Evolutionary conservation across 2,113 vertebrate genomes (phyloP).

Genomic region (Brachypteracias leptosomus): DNA sequence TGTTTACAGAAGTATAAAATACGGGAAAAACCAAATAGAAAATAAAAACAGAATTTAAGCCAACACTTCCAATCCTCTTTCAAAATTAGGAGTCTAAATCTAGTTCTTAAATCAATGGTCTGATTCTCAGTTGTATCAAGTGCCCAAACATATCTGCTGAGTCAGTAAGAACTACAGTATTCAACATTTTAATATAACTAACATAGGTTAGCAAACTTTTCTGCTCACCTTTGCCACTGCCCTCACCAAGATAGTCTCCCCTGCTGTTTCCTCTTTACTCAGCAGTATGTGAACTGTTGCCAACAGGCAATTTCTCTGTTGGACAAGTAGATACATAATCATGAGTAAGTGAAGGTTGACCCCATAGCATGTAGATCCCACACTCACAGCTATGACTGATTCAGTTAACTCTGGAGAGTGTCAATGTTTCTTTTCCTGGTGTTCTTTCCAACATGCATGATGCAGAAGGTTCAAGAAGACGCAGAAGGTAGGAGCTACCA

Average conservation of each 20-base stretch:
- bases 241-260: neutral
- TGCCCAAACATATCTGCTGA: neutral
- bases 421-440: neutral
- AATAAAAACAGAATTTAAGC: neutral
- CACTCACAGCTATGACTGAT: neutral
- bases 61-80: neutral
- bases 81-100: neutral
- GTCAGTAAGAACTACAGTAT: neutral
- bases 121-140: neutral
- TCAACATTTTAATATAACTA: neutral
- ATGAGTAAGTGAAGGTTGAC: neutral
- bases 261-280: neutral
- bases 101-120: neutral
- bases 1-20: neutral
- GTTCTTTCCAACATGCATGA: neutral
- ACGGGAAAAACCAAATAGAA: neutral
- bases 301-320: neutral
- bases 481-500: neutral
- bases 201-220: neutral
- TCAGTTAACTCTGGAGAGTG: neutral
- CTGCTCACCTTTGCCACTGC: neutral
- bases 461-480: neutral
- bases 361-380: neutral
- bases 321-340: neutral
- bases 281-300: neutral